Evolutionary conservation across 2,888 invertebrate genomes (phyloP), one percentile per base, ranked within the genome.

Genomic region (Blera fallax): DNA sequence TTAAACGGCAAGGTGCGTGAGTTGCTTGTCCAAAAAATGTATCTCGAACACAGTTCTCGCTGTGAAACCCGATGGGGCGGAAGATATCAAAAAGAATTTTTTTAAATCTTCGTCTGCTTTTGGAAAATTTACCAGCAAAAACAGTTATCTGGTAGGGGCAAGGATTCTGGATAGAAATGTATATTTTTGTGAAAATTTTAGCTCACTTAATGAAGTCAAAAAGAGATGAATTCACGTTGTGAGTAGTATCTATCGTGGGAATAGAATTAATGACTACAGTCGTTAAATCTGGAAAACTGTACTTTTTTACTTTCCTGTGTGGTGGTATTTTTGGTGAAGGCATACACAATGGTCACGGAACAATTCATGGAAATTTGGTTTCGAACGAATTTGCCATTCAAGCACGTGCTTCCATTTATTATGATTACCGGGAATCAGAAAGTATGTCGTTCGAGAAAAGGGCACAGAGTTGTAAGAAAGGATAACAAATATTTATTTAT

Each of bases 1-100:
- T 52, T 37, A 67, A 67, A 52, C 29, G 43, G 43, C 27, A 24
- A 32, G 29, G 21, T 56, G 18, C 54, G 54, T 69, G 54, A 69
- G 54, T 43, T 69, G 27, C 52, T 52, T 67, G 52, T 27, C 67
- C 52, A 18, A 21, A 14, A 24, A 27, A 67, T 37, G 14, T 32
- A 43, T 67, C 11, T 27, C 11, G 10, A 5, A 45, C 45, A 10
- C 45, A 14, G 14, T 3, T 1, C 45, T 43, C 21, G 18, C n/a
- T 24, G n/a, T 24, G 50, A 27, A 24, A 29, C 11, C 29, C 52
- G 27, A 29, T 52, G 52, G 52, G 27, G 21, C 32, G 32, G 16
- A 52, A 24, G 29, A 54, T 54, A 52, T 52, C 52, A 48, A 54
- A 54, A 54, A 0, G 16, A 54, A 21, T 50, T 54, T 54, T 54